Percentiles rank a stretch among this genome's conserved stretches.
phyloP scores from a whole-genome alignment of 2,113 vertebrate species.

The Bufo gargarizans region DNA sequence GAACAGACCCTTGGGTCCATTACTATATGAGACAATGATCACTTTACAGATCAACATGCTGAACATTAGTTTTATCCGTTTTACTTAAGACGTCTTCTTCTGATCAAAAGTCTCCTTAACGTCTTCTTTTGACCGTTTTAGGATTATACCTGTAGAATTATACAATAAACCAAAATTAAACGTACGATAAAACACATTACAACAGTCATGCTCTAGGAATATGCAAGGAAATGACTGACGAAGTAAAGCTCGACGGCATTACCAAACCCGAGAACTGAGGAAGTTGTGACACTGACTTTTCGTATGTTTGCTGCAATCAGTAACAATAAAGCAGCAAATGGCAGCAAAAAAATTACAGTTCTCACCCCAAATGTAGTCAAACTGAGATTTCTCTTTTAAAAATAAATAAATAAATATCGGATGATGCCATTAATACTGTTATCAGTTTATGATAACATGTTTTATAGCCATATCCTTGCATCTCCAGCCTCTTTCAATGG shows the following conservation, averaged over 20 bases:
- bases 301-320: not conserved
- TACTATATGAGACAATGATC: not conserved
- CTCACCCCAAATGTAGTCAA: no score
- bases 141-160: conserved; percentile 76
- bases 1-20: no score
- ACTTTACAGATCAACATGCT: not conserved
- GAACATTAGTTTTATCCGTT: not conserved
- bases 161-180: conserved; percentile 35
- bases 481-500: no score
- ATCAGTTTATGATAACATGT: no score
- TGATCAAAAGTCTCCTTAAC: conserved; percentile 50
- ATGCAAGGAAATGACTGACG: not conserved
- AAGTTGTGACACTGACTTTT: not conserved
- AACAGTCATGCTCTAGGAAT: not conserved
- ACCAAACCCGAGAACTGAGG: not conserved
- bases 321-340: not conserved
- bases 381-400: no score
- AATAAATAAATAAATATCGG: no score
- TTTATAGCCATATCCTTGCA: no score
- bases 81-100: not conserved
- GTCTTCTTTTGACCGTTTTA: conserved; percentile 71
- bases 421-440: no score
- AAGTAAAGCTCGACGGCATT: not conserved
- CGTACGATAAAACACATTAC: not conserved
- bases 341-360: not conserved